Percentiles rank a stretch among this genome's conserved stretches.
Conservation (phyloP, 2,888 invertebrate species). For the Leptopilina myrica region DNA sequence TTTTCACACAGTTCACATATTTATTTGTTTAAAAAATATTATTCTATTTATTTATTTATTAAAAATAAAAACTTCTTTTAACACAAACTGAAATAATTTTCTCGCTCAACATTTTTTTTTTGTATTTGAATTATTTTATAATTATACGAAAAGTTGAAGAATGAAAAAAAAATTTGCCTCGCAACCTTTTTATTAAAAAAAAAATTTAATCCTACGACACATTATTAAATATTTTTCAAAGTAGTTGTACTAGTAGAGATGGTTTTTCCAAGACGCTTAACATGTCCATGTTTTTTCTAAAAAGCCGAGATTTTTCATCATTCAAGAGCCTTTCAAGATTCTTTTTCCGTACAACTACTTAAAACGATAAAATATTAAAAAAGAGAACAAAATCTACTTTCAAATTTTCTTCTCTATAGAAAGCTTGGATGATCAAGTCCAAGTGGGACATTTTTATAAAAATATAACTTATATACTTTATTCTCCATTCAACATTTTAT, state of each 20-base stretch:
- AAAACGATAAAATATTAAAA: not conserved
- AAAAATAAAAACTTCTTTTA: no score
- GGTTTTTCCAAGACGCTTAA: not conserved
- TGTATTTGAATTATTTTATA: no score
- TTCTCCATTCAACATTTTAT: not conserved
- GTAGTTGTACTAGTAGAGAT: not conserved
- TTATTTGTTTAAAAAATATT: no score
- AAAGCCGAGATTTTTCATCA: constrained; percentile 10
- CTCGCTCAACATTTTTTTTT: no score
- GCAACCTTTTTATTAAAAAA: not conserved
- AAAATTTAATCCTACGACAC: not conserved
- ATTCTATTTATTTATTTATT: no score
- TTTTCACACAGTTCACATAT: no score
- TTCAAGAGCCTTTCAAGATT: constrained; percentile 7
- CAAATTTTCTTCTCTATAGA: not conserved
- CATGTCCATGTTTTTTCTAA: not conserved
- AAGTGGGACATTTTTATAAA: not conserved
- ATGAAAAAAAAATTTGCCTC: not conserved
- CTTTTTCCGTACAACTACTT: not conserved
- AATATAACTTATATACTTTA: not conserved
- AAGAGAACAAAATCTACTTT: not conserved
- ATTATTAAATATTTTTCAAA: constrained; percentile 1
- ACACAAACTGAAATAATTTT: no score
- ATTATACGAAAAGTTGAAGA: no score
- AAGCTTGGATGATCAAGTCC: not conserved